phyloP scores from a whole-genome alignment of 2,797 vertebrate genomes.

The Myripristis jacobus region DNA sequence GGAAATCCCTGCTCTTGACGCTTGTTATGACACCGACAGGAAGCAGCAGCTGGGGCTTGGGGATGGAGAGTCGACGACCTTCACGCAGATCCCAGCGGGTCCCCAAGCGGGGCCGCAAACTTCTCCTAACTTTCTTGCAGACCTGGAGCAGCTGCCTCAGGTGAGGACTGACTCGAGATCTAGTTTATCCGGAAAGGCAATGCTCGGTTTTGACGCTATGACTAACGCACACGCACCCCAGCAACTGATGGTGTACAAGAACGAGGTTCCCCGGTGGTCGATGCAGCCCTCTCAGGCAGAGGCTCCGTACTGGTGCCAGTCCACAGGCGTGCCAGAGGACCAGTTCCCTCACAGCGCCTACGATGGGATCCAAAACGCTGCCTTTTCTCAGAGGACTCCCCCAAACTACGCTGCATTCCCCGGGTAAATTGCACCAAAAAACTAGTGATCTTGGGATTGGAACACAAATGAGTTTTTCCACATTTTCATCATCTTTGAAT shows the following conservation, averaged over 20 bases:
- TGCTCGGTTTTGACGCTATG: slow-evolving; percentile 49
- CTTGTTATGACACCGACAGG: slow-evolving; percentile 57
- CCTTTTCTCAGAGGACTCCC: slow-evolving; percentile 63
- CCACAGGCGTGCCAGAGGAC: slow-evolving; percentile 64
- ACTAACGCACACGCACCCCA: slow-evolving; percentile 36
- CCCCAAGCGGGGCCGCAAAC: slow-evolving; percentile 47
- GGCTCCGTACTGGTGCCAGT: slow-evolving; percentile 76
- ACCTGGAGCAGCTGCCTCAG: slow-evolving; percentile 64
- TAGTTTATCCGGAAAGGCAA: slow-evolving; percentile 48
- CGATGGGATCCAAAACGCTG: slow-evolving; percentile 66
- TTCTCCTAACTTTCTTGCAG: slow-evolving; percentile 68
- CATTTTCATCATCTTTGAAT: too few species aligned
- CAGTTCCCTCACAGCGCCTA: slow-evolving; percentile 59
- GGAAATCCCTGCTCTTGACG: slow-evolving; percentile 58
- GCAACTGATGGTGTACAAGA: slow-evolving; percentile 69
- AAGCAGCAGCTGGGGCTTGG: slow-evolving; percentile 61
- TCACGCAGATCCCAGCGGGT: slow-evolving; percentile 20
- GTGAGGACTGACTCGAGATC: slow-evolving; percentile 67
- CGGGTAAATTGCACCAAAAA: slow-evolving; percentile 66
- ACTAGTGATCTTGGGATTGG: too few species aligned
- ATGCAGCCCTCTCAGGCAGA: slow-evolving; percentile 60
- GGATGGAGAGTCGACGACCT: slow-evolving; percentile 44
- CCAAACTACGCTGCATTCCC: slow-evolving; percentile 69
- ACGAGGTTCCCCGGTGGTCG: slow-evolving; percentile 72
- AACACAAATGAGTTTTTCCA: too few species aligned